These are phyloP conservation scores for Crypturellus undulatus DNA, from an alignment of 2,113 vertebrate species.

Conservation along the genomic window DNA sequence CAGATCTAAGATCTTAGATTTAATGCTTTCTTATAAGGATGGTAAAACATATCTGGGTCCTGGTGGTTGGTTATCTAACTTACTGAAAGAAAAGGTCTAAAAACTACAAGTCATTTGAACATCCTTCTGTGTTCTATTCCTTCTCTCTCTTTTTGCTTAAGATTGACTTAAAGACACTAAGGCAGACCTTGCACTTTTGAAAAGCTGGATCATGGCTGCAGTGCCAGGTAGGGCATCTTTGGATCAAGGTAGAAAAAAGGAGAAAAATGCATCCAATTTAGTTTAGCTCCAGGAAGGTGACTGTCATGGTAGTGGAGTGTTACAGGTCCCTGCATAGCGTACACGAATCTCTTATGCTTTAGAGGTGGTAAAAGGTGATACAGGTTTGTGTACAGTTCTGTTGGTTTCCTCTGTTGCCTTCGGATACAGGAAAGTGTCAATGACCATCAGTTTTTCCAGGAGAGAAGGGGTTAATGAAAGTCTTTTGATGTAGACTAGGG, in stretches of 20 bases:
- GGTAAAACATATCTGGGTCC: not conserved
- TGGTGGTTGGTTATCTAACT: not conserved
- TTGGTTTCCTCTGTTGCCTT: not conserved
- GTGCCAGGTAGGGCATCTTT: not conserved
- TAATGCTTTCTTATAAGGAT: not conserved
- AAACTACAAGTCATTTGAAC: not conserved
- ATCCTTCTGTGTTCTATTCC: not conserved
- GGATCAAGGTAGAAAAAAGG: not conserved
- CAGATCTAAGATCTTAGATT: not conserved
- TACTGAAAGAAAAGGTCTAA: constrained; percentile 31
- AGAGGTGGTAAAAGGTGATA: not conserved
- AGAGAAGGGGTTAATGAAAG: not conserved
- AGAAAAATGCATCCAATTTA: not conserved
- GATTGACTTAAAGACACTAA: not conserved
- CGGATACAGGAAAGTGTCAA: not conserved
- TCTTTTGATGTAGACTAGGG: not conserved
- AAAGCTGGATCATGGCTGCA: not conserved
- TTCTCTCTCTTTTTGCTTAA: fast-evolving
- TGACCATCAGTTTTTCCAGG: not conserved
- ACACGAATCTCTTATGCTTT: not conserved
- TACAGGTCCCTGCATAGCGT: not conserved
- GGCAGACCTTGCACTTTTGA: not conserved
- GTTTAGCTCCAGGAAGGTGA: not conserved
- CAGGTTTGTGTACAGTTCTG: not conserved
- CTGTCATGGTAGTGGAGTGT: not conserved